phyloP scores from a whole-genome alignment of 2,888 invertebrate genomes.

The Laspeyria flexula region DNA sequence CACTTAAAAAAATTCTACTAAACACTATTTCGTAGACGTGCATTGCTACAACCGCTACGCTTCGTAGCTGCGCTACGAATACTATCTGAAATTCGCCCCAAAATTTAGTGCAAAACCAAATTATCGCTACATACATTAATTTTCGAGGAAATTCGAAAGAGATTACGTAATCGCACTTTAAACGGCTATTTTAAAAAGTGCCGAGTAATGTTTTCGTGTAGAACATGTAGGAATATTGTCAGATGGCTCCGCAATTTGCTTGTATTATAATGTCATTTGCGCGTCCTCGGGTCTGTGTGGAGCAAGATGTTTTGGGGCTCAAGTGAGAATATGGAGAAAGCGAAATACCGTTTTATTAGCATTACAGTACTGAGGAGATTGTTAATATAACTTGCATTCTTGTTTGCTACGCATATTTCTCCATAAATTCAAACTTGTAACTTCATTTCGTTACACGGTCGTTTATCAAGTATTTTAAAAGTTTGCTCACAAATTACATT shows the following conservation, averaged over 20 bases:
- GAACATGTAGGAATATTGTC: slow-evolving; percentile 22
- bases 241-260: slow-evolving; percentile 58
- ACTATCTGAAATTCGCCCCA: slow-evolving; percentile 2
- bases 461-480: slow-evolving; percentile 22
- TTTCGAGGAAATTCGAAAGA: slow-evolving; percentile 24
- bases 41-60: slow-evolving; percentile 28
- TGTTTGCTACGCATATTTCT: slow-evolving; percentile 37
- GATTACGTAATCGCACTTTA: slow-evolving; percentile 30
- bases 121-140: slow-evolving; percentile 28
- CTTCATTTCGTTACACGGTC: slow-evolving; percentile 1
- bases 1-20: background rate
- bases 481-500: slow-evolving; percentile 18
- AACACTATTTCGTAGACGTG: background rate
- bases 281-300: slow-evolving; percentile 45
- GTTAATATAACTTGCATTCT: slow-evolving; percentile 16
- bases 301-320: slow-evolving; percentile 58
- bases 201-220: slow-evolving; percentile 21
- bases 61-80: slow-evolving; percentile 21
- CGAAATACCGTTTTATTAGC: slow-evolving; percentile 50
- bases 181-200: slow-evolving; percentile 33
- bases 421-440: slow-evolving; percentile 23
- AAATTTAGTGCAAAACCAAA: slow-evolving; percentile 28
- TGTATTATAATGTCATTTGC: slow-evolving; percentile 69
- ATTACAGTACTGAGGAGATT: slow-evolving; percentile 37
- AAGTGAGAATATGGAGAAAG: slow-evolving; percentile 52